Percentiles rank a stretch among this genome's conserved stretches.
phyloP scores from a whole-genome alignment of 37 sponge, comb jelly and placozoan genomes.

The Axinella damicornis region DNA sequence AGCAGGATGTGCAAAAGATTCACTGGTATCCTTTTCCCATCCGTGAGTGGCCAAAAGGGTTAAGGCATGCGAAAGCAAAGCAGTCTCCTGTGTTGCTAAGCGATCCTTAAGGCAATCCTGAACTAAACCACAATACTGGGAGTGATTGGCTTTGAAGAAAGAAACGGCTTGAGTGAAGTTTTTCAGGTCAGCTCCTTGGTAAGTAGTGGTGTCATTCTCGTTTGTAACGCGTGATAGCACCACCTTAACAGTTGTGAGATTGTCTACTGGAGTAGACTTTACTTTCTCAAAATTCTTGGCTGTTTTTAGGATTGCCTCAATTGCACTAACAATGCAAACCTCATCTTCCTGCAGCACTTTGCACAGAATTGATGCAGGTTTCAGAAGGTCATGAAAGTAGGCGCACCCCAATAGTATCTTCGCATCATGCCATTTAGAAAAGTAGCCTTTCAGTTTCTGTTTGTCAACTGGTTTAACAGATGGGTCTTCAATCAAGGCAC shows the following conservation, averaged over 20 bases:
- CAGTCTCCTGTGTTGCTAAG: not conserved
- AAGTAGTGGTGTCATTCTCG: not conserved
- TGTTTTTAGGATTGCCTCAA: not conserved
- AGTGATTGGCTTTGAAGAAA: conserved; percentile 2
- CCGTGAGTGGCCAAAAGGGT: conserved; percentile 60
- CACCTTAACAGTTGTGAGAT: conserved; percentile 1
- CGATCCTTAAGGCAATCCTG: not conserved
- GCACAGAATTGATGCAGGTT: conserved; percentile 51
- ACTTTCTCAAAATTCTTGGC: not conserved
- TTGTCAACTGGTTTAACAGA: conserved; percentile 30
- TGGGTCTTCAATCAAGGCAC: conserved; percentile 19
- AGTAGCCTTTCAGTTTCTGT: conserved; percentile 62
- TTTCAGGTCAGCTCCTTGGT: conserved; percentile 22
- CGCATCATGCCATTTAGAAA: conserved; percentile 46
- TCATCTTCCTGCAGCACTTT: conserved; percentile 55
- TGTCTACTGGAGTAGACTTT: not conserved
- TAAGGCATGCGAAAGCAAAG: conserved; percentile 35
- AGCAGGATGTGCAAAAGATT: conserved; percentile 56
- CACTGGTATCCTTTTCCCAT: conserved; percentile 35
- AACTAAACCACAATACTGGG: not conserved
- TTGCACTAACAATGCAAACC: conserved; percentile 1
- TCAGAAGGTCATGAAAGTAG: conserved; percentile 68
- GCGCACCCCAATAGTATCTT: conserved; percentile 76
- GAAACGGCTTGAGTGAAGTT: not conserved
- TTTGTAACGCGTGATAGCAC: not conserved